Evolutionary conservation across 2,888 invertebrate species (phyloP).

Genomic region (Yponomeuta evonymella): DNA sequence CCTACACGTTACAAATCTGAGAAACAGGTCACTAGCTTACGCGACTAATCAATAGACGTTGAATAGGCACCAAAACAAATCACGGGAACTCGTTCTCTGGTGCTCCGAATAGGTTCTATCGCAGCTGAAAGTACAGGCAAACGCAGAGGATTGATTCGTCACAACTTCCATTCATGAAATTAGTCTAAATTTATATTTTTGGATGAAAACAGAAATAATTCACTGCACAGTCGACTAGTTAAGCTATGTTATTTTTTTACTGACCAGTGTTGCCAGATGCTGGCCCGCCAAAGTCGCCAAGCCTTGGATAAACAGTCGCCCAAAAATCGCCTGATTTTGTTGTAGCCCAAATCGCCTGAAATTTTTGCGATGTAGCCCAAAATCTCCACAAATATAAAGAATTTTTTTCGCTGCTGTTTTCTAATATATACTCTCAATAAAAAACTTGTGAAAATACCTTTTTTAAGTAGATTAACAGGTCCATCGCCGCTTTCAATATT

Average conservation of each 20-base stretch:
- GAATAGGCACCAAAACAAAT: constrained; percentile 65
- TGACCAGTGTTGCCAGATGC: not conserved
- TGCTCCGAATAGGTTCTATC: constrained; percentile 19
- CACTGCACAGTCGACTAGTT: not conserved
- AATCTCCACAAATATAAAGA: too few species aligned
- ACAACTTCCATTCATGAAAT: constrained; percentile 4
- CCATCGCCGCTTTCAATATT: too few species aligned
- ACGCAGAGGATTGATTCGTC: not conserved
- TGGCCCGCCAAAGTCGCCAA: too few species aligned
- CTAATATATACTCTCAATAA: too few species aligned
- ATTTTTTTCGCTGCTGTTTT: too few species aligned
- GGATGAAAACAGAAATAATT: constrained; percentile 4
- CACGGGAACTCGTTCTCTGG: constrained; percentile 26
- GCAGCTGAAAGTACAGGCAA: not conserved
- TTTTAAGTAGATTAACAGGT: too few species aligned
- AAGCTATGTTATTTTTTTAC: not conserved
- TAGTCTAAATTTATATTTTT: not conserved
- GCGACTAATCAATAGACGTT: constrained; percentile 67
- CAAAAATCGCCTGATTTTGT: too few species aligned
- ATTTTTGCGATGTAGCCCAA: too few species aligned
- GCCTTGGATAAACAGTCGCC: too few species aligned
- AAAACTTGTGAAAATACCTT: too few species aligned
- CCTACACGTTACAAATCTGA: constrained; percentile 58
- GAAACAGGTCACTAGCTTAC: constrained; percentile 69
- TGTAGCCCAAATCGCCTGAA: too few species aligned